phyloP scores from a whole-genome alignment of 2,888 invertebrate species.

The Campoplex capitator region DNA sequence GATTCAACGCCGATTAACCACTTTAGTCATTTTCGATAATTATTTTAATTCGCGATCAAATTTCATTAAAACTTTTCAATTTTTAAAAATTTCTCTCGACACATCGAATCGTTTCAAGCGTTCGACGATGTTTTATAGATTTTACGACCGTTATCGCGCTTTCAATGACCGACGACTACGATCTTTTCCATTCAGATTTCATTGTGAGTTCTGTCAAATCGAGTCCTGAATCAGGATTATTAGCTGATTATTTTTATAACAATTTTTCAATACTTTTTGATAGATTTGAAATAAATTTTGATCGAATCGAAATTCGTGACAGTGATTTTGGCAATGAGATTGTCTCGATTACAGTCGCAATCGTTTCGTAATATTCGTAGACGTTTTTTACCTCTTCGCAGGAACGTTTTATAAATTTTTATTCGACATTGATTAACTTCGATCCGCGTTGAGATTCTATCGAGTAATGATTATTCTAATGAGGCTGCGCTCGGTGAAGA shows the following conservation, averaged over 20 bases:
- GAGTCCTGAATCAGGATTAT: neutral
- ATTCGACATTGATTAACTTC: neutral
- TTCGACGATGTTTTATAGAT: conserved; percentile 81
- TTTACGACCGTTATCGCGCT: conserved; percentile 84
- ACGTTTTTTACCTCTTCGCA: neutral
- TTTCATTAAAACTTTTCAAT: neutral
- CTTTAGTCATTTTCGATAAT: neutral
- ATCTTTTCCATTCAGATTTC: conserved; percentile 81
- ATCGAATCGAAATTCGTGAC: neutral
- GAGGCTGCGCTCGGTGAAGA: neutral
- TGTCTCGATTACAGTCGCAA: neutral
- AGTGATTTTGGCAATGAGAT: neutral
- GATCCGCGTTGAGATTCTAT: neutral
- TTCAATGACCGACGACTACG: conserved; percentile 80
- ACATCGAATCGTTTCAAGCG: neutral
- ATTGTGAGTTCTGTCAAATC: conserved; percentile 78
- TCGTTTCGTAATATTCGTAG: neutral
- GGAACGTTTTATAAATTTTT: neutral
- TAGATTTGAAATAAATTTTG: neutral
- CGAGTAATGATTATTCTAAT: neutral
- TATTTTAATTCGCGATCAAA: neutral
- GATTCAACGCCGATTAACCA: neutral
- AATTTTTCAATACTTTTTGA: neutral
- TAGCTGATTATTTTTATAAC: neutral
- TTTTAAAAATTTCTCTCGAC: neutral